Percentiles rank a stretch among this genome's conserved stretches.
phyloP scores from a whole-genome alignment of 2,888 invertebrate genomes.

The Nomada fucata region DNA sequence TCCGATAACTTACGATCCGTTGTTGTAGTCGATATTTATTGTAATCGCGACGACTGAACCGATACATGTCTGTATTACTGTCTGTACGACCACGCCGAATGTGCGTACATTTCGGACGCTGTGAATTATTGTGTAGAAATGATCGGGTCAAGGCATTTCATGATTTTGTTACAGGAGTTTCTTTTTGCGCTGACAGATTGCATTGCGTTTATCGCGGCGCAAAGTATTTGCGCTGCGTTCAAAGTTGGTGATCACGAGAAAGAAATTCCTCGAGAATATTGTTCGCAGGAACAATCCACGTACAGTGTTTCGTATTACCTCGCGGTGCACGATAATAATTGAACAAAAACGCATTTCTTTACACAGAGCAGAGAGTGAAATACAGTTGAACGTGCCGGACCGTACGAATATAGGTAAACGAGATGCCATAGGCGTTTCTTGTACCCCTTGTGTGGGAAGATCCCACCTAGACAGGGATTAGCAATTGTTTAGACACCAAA shows the following conservation, averaged over 20 bases:
- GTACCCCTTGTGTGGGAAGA: no score
- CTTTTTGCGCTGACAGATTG: neutral
- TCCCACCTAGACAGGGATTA: no score
- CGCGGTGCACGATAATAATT: neutral
- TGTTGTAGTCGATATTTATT: slow-evolving; percentile 15
- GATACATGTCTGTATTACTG: neutral
- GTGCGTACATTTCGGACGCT: neutral
- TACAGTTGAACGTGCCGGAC: no score
- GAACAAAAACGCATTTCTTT: slow-evolving; percentile 51
- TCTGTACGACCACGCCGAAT: neutral
- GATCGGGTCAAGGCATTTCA: neutral
- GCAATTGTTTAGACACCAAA: no score
- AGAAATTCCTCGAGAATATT: neutral
- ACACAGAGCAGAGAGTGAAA: neutral
- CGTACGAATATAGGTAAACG: no score
- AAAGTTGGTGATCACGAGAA: no score
- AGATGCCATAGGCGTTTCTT: no score
- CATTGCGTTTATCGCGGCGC: neutral
- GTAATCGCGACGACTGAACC: neutral
- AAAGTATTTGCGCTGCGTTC: no score
- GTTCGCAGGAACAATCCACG: neutral
- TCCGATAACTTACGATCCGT: neutral
- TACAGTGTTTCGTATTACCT: neutral
- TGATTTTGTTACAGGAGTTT: neutral
- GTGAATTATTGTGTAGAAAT: slow-evolving; percentile 12